These are phyloP conservation scores for Montipora capricornis DNA, from an alignment of 64 coral and sea anemone genomes.

Conservation along the genomic window DNA sequence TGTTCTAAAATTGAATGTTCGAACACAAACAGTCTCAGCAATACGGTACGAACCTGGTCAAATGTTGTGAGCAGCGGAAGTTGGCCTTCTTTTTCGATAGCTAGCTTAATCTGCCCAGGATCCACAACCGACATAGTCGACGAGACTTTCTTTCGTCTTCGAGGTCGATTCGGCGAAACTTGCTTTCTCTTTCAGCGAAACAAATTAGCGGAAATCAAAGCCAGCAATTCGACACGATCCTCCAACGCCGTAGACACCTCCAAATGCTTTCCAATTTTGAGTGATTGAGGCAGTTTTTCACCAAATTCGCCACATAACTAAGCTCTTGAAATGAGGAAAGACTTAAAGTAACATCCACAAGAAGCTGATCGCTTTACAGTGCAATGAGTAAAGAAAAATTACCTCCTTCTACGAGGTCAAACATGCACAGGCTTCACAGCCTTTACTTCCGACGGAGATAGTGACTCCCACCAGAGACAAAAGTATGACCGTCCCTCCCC, in stretches of 20 bases:
- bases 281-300: neutral
- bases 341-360: neutral
- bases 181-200: neutral
- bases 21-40: neutral
- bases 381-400: neutral
- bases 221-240: slow-evolving; percentile 1
- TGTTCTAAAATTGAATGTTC: neutral
- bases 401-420: neutral
- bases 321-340: neutral
- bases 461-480: slow-evolving; percentile 15
- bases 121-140: slow-evolving; percentile 35
- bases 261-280: neutral
- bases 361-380: neutral
- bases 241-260: neutral
- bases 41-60: slow-evolving; percentile 71
- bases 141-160: neutral
- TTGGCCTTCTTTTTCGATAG: slow-evolving; percentile 89
- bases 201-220: neutral
- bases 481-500: slow-evolving; percentile 1
- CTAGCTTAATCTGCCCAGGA: slow-evolving; percentile 65
- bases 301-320: neutral
- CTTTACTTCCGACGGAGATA: slow-evolving; percentile 14
- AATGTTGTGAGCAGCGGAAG: slow-evolving; percentile 80
- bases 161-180: neutral
- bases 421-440: neutral